Conservation (phyloP, 2,797 vertebrate genomes). For the Pseudochirops cupreus region DNA sequence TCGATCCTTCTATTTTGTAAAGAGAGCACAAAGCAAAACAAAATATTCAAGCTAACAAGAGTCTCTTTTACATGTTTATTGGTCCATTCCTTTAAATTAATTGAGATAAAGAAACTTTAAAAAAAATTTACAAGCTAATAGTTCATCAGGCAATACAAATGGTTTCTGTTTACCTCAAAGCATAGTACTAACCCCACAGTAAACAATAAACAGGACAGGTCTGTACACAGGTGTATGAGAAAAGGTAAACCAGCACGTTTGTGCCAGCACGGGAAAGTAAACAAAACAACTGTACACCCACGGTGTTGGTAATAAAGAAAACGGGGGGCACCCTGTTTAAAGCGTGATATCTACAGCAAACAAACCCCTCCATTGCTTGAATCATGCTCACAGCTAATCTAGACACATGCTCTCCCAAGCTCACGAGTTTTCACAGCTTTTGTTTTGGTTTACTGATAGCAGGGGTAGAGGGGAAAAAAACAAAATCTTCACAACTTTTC, state of each 20-base stretch:
- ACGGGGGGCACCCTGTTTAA: conserved; percentile 69
- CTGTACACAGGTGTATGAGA: conserved; percentile 80
- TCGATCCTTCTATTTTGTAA: background rate
- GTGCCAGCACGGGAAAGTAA: conserved; percentile 82
- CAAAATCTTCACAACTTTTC: conserved; percentile 9
- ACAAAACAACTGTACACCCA: conserved; percentile 78
- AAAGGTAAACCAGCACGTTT: conserved; percentile 76
- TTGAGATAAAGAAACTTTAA: conserved; percentile 84
- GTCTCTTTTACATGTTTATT: conserved; percentile 85
- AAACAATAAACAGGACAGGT: conserved; percentile 82
- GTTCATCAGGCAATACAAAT: conserved; percentile 85
- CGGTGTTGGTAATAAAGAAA: conserved; percentile 43
- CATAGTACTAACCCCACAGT: conserved; percentile 82
- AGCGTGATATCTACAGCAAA: conserved; percentile 75
- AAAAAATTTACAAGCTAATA: conserved; percentile 83
- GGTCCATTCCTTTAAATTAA: conserved; percentile 87
- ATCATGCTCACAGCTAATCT: conserved; percentile 47
- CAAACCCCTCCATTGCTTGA: conserved; percentile 72
- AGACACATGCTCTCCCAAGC: conserved; percentile 63
- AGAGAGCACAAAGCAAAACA: conserved; percentile 62
- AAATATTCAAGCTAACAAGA: conserved; percentile 76
- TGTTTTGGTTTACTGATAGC: conserved; percentile 75
- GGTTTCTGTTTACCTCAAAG: conserved; percentile 81
- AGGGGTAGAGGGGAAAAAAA: conserved; percentile 28
- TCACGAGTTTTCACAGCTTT: conserved; percentile 80